Percentiles rank a stretch among this genome's conserved stretches.
phyloP scores from a whole-genome alignment of 2,888 invertebrate species.

The Hydrotaea diabolus region DNA sequence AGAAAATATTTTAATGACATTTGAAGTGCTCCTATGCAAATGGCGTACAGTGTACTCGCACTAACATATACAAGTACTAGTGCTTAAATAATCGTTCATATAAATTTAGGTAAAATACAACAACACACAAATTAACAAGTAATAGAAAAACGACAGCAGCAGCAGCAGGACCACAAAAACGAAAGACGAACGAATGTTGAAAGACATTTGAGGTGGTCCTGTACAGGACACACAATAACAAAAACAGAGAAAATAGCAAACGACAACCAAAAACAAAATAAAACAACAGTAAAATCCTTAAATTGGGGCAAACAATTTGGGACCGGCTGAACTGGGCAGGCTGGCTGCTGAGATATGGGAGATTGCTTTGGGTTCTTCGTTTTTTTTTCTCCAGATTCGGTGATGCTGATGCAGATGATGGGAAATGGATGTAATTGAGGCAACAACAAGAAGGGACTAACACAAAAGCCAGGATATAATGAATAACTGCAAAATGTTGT shows the following conservation, averaged over 20 bases:
- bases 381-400: background rate
- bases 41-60: too few relatives aligned
- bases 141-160: background rate
- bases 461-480: slow-evolving; percentile 19
- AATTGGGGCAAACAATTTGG: slow-evolving; percentile 29
- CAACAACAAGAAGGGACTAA: slow-evolving; percentile 2
- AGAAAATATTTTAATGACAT: too few relatives aligned
- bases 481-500: slow-evolving; percentile 9
- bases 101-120: slow-evolving; percentile 43
- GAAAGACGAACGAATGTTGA: slow-evolving; percentile 13
- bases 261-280: background rate
- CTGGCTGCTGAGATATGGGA: slow-evolving; percentile 6
- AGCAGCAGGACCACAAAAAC: background rate
- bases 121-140: slow-evolving; percentile 31
- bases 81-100: slow-evolving; percentile 47
- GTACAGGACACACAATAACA: background rate
- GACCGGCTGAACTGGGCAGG: background rate
- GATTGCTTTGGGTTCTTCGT: background rate
- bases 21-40: background rate
- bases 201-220: slow-evolving; percentile 44
- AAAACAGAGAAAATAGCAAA: background rate
- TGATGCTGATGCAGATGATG: slow-evolving; percentile 2
- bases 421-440: background rate
- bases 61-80: slow-evolving; percentile 7
- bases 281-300: slow-evolving; percentile 21